Evolutionary conservation across 1,140 invertebrate genomes (phyloP), one percentile per base, ranked within the genome.

Genomic region (Drosophila pandora): DNA sequence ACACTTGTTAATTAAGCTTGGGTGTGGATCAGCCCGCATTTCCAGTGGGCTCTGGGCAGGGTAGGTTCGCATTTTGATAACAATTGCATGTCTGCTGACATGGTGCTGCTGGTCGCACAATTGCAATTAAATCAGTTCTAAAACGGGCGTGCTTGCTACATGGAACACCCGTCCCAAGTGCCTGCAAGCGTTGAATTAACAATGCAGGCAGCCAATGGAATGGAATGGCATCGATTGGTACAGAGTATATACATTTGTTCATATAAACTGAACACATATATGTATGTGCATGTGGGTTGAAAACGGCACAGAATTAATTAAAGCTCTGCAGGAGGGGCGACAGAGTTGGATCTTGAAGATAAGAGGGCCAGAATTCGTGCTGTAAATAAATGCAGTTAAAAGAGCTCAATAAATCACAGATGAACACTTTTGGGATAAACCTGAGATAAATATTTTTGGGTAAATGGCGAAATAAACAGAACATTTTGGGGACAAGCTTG

Each of bases 111-210:
- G 76, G 60, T 63, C 64, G 43, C 64, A 78, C 82, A 85, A 82
- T 78, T 82, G 82, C 82, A 85, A 85, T 85, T 85, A 85, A 85
- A 85, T 85, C 82, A 78, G 82, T 87, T 85, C 78, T 78, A 57
- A 85, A 85, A 82, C 64, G 74, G 74, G 82, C 81, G 70, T 74
- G 58, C 60, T 56, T 39, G 47, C 37, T 8, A 60, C 63, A 69
- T 56, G 63, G 25, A 39, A 56, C 65, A 50, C 68, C 69, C 58
- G 68, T 57, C 10, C 34, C 79, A 81, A 87, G 73, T 84, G 63
- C 58, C 59, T 60, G 25, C 53, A 41, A 58, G 63, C 71, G 45
- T 75, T 71, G 59, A 83, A 75, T 71, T 71, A 60, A 43, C 71
- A 73, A 75, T 74, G 70, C 76, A 63, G 75, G 79, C 80, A 57